phyloP scores from a whole-genome alignment of 2,797 vertebrate species.

The Aeoliscus strigatus region DNA sequence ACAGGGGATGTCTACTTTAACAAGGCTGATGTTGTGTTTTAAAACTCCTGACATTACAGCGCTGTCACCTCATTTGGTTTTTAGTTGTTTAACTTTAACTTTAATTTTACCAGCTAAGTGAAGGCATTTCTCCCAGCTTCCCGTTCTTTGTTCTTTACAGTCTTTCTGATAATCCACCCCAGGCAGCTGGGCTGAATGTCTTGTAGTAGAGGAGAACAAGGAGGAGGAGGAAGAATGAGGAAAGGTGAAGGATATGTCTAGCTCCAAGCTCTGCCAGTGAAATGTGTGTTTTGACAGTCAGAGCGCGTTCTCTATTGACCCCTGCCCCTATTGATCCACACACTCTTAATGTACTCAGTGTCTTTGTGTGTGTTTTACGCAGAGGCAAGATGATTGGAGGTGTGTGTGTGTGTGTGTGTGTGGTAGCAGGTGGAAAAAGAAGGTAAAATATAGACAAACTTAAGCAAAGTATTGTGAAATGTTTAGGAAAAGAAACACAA shows the following conservation, averaged over 20 bases:
- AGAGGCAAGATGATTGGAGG: conserved; percentile 9
- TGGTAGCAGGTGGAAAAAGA: too few species aligned
- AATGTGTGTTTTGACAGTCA: conserved; percentile 48
- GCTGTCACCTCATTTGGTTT: too few species aligned
- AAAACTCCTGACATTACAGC: too few species aligned
- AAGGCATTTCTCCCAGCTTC: conserved; percentile 17
- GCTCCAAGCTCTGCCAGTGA: conserved; percentile 28
- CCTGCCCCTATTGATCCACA: conserved; percentile 45
- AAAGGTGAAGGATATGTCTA: conserved; percentile 18
- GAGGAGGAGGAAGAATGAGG: conserved; percentile 16
- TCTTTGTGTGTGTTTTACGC: conserved; percentile 9
- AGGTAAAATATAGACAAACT: too few species aligned
- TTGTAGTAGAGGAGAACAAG: conserved; percentile 21
- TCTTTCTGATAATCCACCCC: conserved; percentile 44
- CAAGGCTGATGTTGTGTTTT: too few species aligned
- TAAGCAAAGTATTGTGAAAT: too few species aligned
- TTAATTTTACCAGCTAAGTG: conserved; percentile 13
- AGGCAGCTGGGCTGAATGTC: conserved; percentile 16
- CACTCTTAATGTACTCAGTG: conserved; percentile 49
- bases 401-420: conserved; percentile 10
- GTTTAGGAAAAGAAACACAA: too few species aligned
- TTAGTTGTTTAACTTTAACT: too few species aligned
- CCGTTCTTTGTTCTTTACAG: conserved; percentile 13
- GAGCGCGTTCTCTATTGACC: conserved; percentile 51
- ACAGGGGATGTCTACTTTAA: too few species aligned